phyloP scores from a whole-genome alignment of 2,113 vertebrate species.

The Uria aalge region DNA sequence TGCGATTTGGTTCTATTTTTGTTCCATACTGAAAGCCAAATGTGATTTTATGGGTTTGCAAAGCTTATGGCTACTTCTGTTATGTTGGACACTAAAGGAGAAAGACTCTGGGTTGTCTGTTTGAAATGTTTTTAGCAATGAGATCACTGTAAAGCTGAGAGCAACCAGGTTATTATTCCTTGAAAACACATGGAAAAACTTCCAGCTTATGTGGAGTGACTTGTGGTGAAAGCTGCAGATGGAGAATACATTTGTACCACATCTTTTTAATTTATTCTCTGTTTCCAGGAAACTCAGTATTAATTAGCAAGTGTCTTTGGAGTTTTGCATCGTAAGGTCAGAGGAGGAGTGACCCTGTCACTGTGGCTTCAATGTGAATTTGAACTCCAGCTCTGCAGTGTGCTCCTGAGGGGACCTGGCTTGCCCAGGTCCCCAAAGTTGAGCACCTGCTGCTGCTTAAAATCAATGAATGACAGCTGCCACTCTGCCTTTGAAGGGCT shows the following conservation, averaged over 20 bases:
- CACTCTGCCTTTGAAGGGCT: background rate
- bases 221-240: background rate
- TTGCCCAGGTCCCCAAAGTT: background rate
- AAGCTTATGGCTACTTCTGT: background rate
- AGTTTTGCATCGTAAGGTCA: background rate
- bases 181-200: slow-evolving; percentile 9
- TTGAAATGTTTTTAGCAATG: slow-evolving; percentile 22
- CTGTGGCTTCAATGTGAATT: background rate
- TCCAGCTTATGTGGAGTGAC: background rate
- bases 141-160: background rate
- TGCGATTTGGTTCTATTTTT: slow-evolving; percentile 51
- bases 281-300: background rate
- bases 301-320: background rate
- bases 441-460: background rate
- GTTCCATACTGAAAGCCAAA: background rate
- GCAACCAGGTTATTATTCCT: slow-evolving; percentile 6
- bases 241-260: background rate
- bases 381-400: background rate
- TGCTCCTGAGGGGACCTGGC: background rate
- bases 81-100: background rate
- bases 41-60: background rate
- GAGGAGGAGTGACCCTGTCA: background rate
- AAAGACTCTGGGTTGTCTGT: background rate
- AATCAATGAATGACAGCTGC: background rate
- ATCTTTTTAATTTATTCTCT: background rate